These are phyloP conservation scores for Apantesis nais DNA, from an alignment of 2,888 invertebrate species.

Conservation along the genomic window DNA sequence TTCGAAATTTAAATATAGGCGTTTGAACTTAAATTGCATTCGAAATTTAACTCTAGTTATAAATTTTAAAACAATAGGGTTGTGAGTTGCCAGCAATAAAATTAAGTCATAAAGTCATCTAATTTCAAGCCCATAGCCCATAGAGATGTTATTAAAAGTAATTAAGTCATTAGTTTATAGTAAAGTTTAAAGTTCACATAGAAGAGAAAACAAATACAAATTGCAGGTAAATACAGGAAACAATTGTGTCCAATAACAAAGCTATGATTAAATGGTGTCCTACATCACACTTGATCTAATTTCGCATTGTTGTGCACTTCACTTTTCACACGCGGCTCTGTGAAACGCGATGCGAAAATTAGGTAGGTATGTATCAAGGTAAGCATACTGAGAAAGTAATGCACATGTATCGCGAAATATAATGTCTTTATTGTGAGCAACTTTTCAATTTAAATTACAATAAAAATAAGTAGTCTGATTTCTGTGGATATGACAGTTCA, in stretches of 20 bases:
- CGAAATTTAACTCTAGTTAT: constrained; percentile 18
- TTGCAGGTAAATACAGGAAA: constrained; percentile 48
- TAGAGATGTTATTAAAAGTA: constrained; percentile 7
- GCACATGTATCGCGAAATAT: constrained; percentile 30
- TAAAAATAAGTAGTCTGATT: constrained; percentile 13
- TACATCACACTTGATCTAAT: constrained; percentile 57
- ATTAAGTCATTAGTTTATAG: constrained; percentile 17
- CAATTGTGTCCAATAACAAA: constrained; percentile 47
- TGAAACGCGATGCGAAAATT: constrained; percentile 51
- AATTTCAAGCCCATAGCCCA: constrained; percentile 9
- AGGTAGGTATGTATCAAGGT: constrained; percentile 43
- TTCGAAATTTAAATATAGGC: constrained; percentile 24
- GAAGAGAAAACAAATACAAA: constrained; percentile 35
- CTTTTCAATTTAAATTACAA: constrained; percentile 8
- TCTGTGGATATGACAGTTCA: neutral
- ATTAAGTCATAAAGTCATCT: constrained; percentile 3
- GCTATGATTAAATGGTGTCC: constrained; percentile 41
- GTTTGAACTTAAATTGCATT: constrained; percentile 5
- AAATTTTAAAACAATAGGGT: constrained; percentile 10
- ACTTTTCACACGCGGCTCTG: constrained; percentile 50
- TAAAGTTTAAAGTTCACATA: constrained; percentile 29
- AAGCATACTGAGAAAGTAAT: constrained; percentile 44
- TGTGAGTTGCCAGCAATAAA: constrained; percentile 12
- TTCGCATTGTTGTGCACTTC: constrained; percentile 55
- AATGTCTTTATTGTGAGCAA: constrained; percentile 31